Evolutionary conservation across 1,140 invertebrate genomes (phyloP).

Genomic region (Thaumetopoea pityocampa): DNA sequence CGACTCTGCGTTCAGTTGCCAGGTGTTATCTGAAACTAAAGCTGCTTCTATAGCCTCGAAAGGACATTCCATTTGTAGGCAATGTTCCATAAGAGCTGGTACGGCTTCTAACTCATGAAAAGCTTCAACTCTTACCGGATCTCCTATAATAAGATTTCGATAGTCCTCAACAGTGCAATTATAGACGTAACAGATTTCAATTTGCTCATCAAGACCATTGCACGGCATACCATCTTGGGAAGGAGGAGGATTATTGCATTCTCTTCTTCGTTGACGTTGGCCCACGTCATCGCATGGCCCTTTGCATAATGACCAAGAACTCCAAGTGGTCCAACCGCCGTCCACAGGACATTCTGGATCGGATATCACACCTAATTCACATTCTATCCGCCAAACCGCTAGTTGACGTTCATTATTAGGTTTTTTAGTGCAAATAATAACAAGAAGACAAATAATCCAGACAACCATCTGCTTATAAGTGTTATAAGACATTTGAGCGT

Average conservation of each 20-base stretch:
- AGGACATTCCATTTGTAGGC: conserved; percentile 51
- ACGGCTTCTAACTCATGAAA: conserved; percentile 48
- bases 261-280: conserved; percentile 39
- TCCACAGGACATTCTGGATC: conserved; percentile 58
- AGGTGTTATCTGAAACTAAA: conserved; percentile 49
- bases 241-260: conserved; percentile 51
- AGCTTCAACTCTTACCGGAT: conserved; percentile 38
- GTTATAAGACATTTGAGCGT: not conserved
- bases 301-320: conserved; percentile 45
- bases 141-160: conserved; percentile 34
- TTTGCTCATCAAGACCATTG: conserved; percentile 44
- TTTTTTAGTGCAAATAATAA: conserved; percentile 31
- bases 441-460: not conserved
- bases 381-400: conserved; percentile 54
- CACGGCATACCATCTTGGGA: conserved; percentile 52
- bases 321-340: conserved; percentile 58
- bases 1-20: conserved; percentile 53
- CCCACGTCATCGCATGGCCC: conserved; percentile 51
- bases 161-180: conserved; percentile 55
- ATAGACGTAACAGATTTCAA: conserved; percentile 44
- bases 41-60: conserved; percentile 50
- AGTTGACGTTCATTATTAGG: conserved; percentile 38
- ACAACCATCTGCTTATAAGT: conserved; percentile 4
- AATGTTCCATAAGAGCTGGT: conserved; percentile 50
- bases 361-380: conserved; percentile 47